Conservation (phyloP, 2,113 vertebrate genomes). For the Thermophis baileyi region DNA sequence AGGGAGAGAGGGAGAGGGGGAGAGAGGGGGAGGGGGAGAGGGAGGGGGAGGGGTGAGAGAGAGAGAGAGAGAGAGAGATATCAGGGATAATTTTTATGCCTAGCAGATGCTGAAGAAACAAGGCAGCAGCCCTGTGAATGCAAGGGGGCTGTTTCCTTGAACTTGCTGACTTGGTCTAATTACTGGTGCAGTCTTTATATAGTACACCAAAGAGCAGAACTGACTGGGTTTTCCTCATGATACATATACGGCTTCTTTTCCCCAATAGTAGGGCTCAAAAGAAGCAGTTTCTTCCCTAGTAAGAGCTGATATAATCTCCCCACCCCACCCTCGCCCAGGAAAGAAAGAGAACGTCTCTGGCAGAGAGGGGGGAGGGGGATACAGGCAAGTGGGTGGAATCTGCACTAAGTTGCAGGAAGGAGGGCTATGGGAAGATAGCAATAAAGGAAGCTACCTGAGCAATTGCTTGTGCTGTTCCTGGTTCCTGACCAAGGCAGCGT, state of each 20-base stretch:
- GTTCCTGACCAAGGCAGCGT: no score
- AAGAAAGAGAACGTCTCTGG: background rate
- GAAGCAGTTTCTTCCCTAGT: background rate
- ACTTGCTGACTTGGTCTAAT: background rate
- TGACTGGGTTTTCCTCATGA: background rate
- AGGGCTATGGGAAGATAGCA: no score
- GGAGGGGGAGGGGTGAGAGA: no score
- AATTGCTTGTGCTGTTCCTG: no score
- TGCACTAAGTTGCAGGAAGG: no score
- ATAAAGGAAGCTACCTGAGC: no score
- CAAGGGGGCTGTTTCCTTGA: background rate
- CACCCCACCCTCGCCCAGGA: fast-evolving
- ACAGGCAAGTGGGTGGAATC: background rate
- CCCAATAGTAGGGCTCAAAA: background rate
- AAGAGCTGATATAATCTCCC: background rate
- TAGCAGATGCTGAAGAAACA: background rate
- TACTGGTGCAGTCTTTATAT: background rate
- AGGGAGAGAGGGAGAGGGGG: no score
- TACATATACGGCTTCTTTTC: background rate
- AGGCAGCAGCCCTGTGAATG: background rate
- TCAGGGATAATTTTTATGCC: background rate
- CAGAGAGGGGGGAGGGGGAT: no score
- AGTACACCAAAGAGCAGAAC: background rate
- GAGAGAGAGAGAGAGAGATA: no score
- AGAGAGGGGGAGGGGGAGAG: no score